Conservation (phyloP, 2,888 invertebrate genomes). For the Troides aeacus region DNA sequence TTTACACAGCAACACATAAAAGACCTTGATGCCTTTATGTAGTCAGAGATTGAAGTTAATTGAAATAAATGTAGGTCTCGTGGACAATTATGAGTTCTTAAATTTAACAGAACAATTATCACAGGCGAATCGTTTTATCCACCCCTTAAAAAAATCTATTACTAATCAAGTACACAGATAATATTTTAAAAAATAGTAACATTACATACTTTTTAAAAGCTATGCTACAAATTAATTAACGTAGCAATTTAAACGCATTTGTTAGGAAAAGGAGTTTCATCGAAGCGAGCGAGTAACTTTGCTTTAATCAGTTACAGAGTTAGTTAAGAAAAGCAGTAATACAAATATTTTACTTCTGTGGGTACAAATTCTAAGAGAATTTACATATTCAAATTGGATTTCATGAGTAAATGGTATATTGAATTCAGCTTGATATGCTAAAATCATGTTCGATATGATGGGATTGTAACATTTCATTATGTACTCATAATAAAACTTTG, state of each 20-base stretch:
- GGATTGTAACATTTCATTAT: background rate
- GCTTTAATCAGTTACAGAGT: constrained; percentile 23
- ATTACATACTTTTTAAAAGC: no score
- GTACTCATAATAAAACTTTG: no score
- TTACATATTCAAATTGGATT: constrained; percentile 25
- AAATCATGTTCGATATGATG: constrained; percentile 14
- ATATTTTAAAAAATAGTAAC: no score
- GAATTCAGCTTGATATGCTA: constrained; percentile 19
- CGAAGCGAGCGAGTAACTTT: constrained; percentile 12
- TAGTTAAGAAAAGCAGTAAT: constrained; percentile 24
- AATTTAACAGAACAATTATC: no score
- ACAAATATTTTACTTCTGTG: constrained; percentile 22
- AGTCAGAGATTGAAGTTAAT: no score
- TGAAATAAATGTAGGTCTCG: no score
- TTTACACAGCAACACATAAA: no score
- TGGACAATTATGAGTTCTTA: no score
- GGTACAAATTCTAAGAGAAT: constrained; percentile 13
- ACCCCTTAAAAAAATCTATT: no score
- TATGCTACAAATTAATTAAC: constrained; percentile 7
- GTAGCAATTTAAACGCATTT: constrained; percentile 13
- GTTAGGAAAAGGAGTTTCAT: constrained; percentile 11
- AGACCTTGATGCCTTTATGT: no score
- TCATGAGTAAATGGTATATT: constrained; percentile 20
- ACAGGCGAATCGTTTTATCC: no score
- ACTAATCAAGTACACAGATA: no score